phyloP scores from a whole-genome alignment of 1,140 invertebrate species.

The Aporrectodea caliginosa region DNA sequence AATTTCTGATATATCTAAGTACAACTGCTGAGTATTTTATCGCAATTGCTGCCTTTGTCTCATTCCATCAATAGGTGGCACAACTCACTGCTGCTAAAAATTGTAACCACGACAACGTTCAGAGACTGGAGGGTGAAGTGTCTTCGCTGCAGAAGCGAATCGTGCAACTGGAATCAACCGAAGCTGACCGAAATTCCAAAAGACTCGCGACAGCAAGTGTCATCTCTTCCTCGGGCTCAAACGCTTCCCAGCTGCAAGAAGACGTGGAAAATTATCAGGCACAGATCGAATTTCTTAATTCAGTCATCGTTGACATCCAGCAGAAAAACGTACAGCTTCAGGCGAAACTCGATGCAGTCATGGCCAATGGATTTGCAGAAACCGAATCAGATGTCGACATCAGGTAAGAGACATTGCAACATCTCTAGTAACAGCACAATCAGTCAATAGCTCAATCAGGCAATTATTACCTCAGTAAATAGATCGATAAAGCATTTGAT shows the following conservation, averaged over 20 bases:
- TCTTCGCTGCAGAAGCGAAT: not conserved
- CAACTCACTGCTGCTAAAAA: not conserved
- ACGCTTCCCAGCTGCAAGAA: not conserved
- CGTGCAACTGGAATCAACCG: not conserved
- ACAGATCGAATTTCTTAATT: conserved; percentile 89
- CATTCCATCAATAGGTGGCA: no score
- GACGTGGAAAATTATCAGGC: conserved; percentile 34
- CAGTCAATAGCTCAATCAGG: no score
- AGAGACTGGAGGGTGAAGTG: not conserved
- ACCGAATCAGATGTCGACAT: no score
- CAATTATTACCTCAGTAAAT: no score
- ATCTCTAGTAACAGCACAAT: no score
- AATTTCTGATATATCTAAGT: no score
- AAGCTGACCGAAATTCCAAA: not conserved
- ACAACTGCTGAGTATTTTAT: no score
- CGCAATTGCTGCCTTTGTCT: no score
- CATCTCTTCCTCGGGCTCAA: not conserved
- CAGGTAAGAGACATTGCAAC: no score
- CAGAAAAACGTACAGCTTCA: conserved; percentile 80
- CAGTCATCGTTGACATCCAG: conserved; percentile 93
- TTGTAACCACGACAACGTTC: not conserved
- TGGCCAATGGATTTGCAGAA: not conserved
- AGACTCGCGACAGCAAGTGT: no score
- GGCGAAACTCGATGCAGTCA: conserved; percentile 67
- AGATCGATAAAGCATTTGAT: no score